Conservation (phyloP, 2,888 invertebrate species). For the Psylliodes chrysocephalus region DNA sequence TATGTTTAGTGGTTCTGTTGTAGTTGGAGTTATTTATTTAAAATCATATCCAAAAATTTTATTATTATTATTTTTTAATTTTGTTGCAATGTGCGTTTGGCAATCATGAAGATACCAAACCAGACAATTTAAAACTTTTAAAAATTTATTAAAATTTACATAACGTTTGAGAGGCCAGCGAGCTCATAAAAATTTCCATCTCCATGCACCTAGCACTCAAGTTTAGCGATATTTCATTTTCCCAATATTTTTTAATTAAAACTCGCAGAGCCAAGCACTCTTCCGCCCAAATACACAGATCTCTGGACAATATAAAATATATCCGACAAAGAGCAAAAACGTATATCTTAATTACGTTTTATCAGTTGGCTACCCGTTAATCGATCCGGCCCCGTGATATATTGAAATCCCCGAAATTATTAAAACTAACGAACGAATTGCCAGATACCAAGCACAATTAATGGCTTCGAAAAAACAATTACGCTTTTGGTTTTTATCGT, state of each 20-base stretch:
- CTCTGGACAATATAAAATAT: conserved; percentile 1
- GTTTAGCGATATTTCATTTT: conserved; percentile 20
- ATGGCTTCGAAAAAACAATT: neutral
- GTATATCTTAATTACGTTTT: conserved; percentile 14
- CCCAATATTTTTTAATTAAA: conserved; percentile 28
- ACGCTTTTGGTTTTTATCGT: neutral
- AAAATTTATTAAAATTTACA: conserved; percentile 21
- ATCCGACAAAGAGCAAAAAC: conserved; percentile 6
- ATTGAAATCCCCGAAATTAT: neutral
- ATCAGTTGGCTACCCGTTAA: conserved; percentile 1
- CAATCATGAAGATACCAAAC: neutral
- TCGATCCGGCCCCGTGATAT: neutral
- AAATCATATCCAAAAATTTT: too few species aligned
- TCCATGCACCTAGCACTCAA: conserved; percentile 19
- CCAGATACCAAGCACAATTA: neutral
- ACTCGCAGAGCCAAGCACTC: conserved; percentile 12
- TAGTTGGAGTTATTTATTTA: too few species aligned
- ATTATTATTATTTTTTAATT: too few species aligned
- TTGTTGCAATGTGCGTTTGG: too few species aligned
- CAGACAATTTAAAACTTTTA: neutral
- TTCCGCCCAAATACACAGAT: conserved; percentile 3
- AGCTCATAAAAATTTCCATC: conserved; percentile 19
- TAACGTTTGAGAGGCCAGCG: conserved; percentile 16
- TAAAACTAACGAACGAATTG: neutral
- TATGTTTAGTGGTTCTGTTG: too few species aligned